Evolutionary conservation across 2,113 vertebrate genomes (phyloP), one percentile per base, ranked within the genome.

Genomic region (Pimephales promelas): DNA sequence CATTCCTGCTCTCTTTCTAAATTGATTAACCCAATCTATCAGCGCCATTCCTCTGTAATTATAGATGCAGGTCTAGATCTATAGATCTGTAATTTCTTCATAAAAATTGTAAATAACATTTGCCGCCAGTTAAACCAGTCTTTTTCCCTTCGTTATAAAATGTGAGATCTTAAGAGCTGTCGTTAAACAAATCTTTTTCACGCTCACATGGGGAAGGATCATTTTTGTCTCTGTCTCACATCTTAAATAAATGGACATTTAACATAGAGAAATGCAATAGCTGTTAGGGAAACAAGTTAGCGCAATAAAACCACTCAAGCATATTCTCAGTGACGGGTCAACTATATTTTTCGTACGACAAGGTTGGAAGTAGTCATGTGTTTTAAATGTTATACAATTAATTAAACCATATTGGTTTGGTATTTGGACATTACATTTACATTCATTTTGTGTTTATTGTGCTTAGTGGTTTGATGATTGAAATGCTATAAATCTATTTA

Each of bases 111-210:
- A 83, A 73, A 68, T 83, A 81, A 83, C 83, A 87, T 82, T 84
- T 84, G 88, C 62, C 79, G 77, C 81, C 81, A 28, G 57, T 88
- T 88, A 86, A 89, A 85, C 47, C 78, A 26, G 57, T 70, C 59
- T 88, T 75, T 86, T 70, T 81, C 61, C 26, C 85, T 87, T 77
- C 61, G 86, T 88, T 89, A 83, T 83, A 16, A 26, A 83, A 77
- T 52, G 73, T 70, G 54, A 85, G 26, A 14, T 73, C 59, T 78
- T 73, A 47, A 70, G 49, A 40, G 54, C 28, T 52, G 74, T 62
- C 22, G n/a, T 73, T 70, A 68, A 82, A 80, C 75, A 76, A 56
- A 34, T 89, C 80, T 82, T 76, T 88, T 74, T 72, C 83, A 43
- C 26, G 77, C 64, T 89, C 72, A 22, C 79, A 75, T 72, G 26